A percentile compares a stretch with the other conserved stretches of the same genome.
Evolutionary conservation across 2,888 invertebrate species (phyloP).

Genomic region (Ligdia adustata): DNA sequence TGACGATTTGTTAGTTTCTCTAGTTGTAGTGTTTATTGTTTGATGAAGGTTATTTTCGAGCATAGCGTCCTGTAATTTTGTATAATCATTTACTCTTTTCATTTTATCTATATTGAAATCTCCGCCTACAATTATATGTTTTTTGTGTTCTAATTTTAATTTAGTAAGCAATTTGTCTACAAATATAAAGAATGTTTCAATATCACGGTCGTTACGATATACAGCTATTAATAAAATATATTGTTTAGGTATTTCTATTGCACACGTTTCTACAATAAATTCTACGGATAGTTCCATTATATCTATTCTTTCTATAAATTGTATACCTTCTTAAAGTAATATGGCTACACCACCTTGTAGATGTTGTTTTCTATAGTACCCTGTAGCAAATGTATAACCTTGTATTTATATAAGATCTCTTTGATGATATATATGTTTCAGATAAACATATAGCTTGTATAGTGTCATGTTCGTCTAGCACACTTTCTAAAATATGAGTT

Average conservation of each 20-base stretch:
- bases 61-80: not conserved
- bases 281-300: not conserved
- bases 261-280: conserved; percentile 4
- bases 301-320: conserved; percentile 2
- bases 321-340: not conserved
- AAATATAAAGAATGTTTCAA: conserved; percentile 4
- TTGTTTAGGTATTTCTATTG: conserved; percentile 4
- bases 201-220: conserved; percentile 2
- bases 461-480: not conserved
- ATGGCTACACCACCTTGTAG: conserved; percentile 11
- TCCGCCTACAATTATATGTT: not conserved
- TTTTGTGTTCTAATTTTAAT: not conserved
- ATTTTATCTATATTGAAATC: too few species aligned
- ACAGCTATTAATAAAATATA: conserved; percentile 1
- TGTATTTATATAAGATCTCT: conserved; percentile 1
- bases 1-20: not conserved
- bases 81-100: not conserved
- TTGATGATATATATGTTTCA: conserved; percentile 11
- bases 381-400: conserved; percentile 1
- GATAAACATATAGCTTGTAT: conserved; percentile 6
- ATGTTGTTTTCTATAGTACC: not conserved
- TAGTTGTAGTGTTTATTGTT: not conserved
- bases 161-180: not conserved
- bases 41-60: not conserved
- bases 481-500: conserved; percentile 1